Base-by-base conservation (phyloP, 2,888 invertebrate genomes). In the Pachliopta kotzebuea region DNA sequence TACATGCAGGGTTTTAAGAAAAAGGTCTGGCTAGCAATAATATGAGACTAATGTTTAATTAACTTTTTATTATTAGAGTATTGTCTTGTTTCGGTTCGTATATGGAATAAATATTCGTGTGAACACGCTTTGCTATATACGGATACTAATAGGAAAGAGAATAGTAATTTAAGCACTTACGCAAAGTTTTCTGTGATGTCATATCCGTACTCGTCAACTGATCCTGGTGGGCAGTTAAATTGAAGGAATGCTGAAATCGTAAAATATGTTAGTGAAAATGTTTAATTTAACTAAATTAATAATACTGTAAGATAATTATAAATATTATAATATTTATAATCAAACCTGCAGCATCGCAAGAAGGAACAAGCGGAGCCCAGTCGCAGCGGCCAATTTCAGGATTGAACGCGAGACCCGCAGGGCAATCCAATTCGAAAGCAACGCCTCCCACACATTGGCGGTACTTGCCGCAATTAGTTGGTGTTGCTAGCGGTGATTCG, bases 321-420 rank as follows among this genome's bases (percentile, higher is more conserved):
- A 37, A 31, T 14, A 14, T 1, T 11, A 37, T 4, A 54, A 20
- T 49, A 14, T 14, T 49, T 8, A 8, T 11, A 9, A 17, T 24
- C 26, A n/a, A 66, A 86, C 88, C 94, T 93, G 77, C 76, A 70
- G 71, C 67, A 23, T 96, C 94, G 77, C 96, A 96, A 56, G 93
- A 92, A 1, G 93, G 79, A 0, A 96, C 96, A 74, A 94, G 93
- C 79, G 96, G 96, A 2, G 97, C 96, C 96, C 96, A 97, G 74
- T 97, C 96, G 76, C 97, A 97, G 52, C 94, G 93, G 70, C 94
- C 94, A 9, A 86, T 92, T 2, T 90, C 93, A 21, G 93, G 88
- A 80, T 94, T 94, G 86, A 94, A 96, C 14, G 96, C 96, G 66
- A 97, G 89, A 24, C 96, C 96, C 75, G 94, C 94, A 0, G 97